Conservation (phyloP, 1,140 invertebrate species). For the Eumeta japonica region DNA sequence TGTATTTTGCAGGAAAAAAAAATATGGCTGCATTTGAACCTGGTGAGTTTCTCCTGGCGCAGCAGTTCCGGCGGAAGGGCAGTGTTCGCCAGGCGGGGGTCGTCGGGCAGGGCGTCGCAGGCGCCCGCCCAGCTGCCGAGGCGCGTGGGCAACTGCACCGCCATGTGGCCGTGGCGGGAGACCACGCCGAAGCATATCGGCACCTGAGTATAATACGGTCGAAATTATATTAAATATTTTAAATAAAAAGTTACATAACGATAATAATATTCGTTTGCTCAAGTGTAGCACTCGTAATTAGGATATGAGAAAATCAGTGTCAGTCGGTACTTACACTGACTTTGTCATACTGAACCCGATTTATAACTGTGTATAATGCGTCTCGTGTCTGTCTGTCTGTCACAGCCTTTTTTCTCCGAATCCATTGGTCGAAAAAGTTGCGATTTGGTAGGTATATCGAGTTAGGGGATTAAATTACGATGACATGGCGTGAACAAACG, state of each 20-base stretch:
- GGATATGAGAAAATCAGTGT: too few species aligned
- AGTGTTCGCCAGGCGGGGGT: constrained; percentile 55
- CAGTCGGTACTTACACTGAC: too few species aligned
- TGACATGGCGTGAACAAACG: too few species aligned
- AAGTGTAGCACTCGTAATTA: not conserved
- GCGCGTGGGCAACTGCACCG: constrained; percentile 87
- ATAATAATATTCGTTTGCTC: not conserved
- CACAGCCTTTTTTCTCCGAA: too few species aligned
- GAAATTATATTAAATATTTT: constrained; percentile 1
- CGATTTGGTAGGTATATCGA: too few species aligned
- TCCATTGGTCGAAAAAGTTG: too few species aligned
- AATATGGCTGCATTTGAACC: constrained; percentile 20
- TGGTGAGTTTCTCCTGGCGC: constrained; percentile 72
- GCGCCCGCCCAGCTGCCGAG: constrained; percentile 60
- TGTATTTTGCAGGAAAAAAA: not conserved
- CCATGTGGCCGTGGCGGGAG: constrained; percentile 92
- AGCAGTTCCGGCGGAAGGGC: constrained; percentile 74
- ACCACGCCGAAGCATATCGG: constrained; percentile 98
- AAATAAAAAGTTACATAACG: not conserved
- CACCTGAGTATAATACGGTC: constrained; percentile 38
- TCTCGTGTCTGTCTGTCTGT: not conserved
- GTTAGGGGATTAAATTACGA: too few species aligned
- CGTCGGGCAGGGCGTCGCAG: constrained; percentile 45
- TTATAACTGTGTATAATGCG: not conserved
- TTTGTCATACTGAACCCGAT: not conserved